phyloP scores from a whole-genome alignment of 2,888 invertebrate species.

The Drosophila sordidula region DNA sequence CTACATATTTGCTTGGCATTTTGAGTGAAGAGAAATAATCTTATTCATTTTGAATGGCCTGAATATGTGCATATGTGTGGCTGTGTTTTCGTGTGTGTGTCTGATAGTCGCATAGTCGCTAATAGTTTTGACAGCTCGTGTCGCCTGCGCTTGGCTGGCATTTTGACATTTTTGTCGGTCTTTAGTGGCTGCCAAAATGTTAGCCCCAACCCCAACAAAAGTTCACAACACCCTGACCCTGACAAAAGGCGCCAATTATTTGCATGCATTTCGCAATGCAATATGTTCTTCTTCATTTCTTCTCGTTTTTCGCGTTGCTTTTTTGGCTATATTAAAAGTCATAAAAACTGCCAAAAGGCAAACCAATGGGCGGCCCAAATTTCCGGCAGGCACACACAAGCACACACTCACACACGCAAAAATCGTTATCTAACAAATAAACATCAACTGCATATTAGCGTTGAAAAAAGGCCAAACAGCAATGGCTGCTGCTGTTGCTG shows the following conservation, averaged over 20 bases:
- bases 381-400: conserved; percentile 62
- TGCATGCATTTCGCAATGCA: conserved; percentile 48
- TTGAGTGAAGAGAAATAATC: conserved; percentile 72
- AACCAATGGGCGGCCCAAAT: conserved; percentile 51
- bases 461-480: conserved; percentile 29
- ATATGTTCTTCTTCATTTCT: conserved; percentile 3
- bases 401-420: conserved; percentile 9
- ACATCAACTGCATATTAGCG: conserved; percentile 68
- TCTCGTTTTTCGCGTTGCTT: conserved; percentile 6
- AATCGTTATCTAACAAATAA: conserved; percentile 68
- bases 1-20: conserved; percentile 73
- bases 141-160: conserved; percentile 65
- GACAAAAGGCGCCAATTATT: conserved; percentile 61
- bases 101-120: conserved; percentile 49
- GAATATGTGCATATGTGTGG: conserved; percentile 34
- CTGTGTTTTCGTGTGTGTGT: conserved; percentile 11
- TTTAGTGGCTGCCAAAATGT: conserved; percentile 39
- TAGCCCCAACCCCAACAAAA: conserved; percentile 31
- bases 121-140: conserved; percentile 76
- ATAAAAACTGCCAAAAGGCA: conserved; percentile 54
- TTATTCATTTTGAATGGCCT: conserved; percentile 70
- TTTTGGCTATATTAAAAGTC: conserved; percentile 34
- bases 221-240: conserved; percentile 61
- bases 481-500: conserved; percentile 28
- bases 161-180: conserved; percentile 53